These are phyloP conservation scores for Tetramorium simillimum DNA, from an alignment of 1,140 invertebrate species.

Conservation along the genomic window DNA sequence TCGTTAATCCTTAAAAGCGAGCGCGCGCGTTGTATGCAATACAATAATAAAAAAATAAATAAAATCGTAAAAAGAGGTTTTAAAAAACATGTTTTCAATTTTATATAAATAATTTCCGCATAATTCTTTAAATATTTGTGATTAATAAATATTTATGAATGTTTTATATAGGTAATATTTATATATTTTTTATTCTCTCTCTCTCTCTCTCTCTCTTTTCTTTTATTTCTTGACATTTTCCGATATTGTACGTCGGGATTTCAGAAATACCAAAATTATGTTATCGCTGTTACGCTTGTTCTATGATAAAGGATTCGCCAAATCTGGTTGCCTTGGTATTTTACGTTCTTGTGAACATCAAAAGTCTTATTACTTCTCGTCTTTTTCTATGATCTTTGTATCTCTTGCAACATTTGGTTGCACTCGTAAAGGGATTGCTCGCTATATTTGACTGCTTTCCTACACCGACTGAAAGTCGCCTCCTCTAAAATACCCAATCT, in stretches of 20 bases:
- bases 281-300: neutral
- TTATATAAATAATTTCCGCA: neutral
- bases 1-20: constrained; percentile 12
- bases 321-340: constrained; percentile 3
- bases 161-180: neutral
- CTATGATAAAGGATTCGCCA: neutral
- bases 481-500: neutral
- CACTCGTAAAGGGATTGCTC: neutral
- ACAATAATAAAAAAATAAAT: neutral
- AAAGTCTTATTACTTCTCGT: neutral
- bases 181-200: neutral
- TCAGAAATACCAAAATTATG: neutral
- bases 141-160: neutral
- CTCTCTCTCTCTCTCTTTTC: neutral
- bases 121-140: neutral
- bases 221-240: neutral
- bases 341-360: neutral
- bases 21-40: neutral
- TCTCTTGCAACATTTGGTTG: neutral
- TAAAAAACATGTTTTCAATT: neutral
- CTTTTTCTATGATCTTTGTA: neutral
- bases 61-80: neutral
- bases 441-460: neutral
- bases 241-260: neutral
- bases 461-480: neutral